Base-by-base conservation (phyloP, 2,888 invertebrate genomes). In the Clusia tigrina region DNA sequence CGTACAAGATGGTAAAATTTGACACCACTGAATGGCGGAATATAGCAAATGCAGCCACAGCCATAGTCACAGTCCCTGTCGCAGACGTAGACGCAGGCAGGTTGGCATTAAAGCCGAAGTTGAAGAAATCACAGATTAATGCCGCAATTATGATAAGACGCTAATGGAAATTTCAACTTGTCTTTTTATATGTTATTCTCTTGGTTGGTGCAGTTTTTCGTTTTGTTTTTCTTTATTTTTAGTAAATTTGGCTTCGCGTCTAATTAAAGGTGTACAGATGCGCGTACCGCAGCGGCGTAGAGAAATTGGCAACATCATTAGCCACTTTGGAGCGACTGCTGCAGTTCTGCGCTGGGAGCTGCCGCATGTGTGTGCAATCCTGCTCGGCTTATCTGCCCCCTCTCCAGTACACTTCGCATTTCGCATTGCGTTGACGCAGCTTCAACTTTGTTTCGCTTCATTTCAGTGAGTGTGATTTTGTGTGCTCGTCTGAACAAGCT, bases 111-210 rank as follows among this genome's bases (percentile, higher is more conserved):
- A 18, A 48, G 48, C 5, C 48, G 48, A 48, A 48, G 48, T 5
- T 20, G 42, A n/a, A n/a, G 48, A 68, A 69, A 73, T 66, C 70
- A 69, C 75, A 75, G 74, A 75, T 75, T 75, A 75, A 74, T 73
- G 73, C 74, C 64, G 72, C 74, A 74, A 75, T 74, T 75, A 74
- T 74, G 75, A 74, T 75, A 74, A 75, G 74, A 70, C 72, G 73
- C 74, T 75, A 75, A 75, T 75, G 75, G 74, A 74, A 74, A 72
- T 72, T 71, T 72, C 71, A 72, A 73, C 74, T 73, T 71, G 70
- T 56, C 32, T 52, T 55, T 42, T 12, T 18, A 51, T 22, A 32
- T 54, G 60, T 26, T 60, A 58, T n/a, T 54, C 51, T 15, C 37
- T 56, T 54, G 24, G 23, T 17, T 53, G 32, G 22, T 25, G 26